Percentiles rank a stretch among this genome's conserved stretches.
Conservation (phyloP, 2,797 vertebrate species). For the Sebastolobus altivelis region DNA sequence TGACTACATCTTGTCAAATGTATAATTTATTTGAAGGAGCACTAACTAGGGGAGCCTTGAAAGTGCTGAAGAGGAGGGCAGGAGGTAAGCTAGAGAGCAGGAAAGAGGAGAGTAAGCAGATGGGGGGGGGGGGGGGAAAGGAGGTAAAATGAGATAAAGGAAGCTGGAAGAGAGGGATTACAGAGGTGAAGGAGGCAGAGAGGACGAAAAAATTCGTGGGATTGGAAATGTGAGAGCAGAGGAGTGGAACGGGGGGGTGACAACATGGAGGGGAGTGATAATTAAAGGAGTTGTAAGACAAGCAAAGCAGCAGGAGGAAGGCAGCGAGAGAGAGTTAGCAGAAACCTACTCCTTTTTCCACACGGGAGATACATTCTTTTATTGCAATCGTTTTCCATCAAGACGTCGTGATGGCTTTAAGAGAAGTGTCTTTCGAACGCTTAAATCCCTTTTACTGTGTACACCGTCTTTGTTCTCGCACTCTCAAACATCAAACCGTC, state of each 20-base stretch:
- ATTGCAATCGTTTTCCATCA: slow-evolving; percentile 21
- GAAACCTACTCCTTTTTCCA: slow-evolving; percentile 22
- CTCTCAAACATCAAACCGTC: slow-evolving; percentile 49
- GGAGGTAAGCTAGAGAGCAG: slow-evolving; percentile 56
- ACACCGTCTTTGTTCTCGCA: slow-evolving; percentile 51
- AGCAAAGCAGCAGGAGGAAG: slow-evolving; percentile 32
- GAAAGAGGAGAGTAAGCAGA: slow-evolving; percentile 46
- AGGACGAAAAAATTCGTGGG: slow-evolving; percentile 46
- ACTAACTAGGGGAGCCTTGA: slow-evolving; percentile 77
- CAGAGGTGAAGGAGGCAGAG: slow-evolving; percentile 61
- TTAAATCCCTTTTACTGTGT: slow-evolving; percentile 29
- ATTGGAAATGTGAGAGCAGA: slow-evolving; percentile 63
- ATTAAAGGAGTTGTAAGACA: slow-evolving; percentile 55
- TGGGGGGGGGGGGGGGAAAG: slow-evolving; percentile 6
- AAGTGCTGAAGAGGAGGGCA: slow-evolving; percentile 74
- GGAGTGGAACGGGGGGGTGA: slow-evolving; percentile 66
- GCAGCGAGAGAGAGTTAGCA: slow-evolving; percentile 1
- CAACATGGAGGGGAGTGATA: slow-evolving; percentile 49
- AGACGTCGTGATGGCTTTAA: slow-evolving; percentile 23
- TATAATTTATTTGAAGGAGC: slow-evolving; percentile 83
- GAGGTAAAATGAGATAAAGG: slow-evolving; percentile 61
- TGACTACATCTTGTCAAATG: slow-evolving; percentile 81
- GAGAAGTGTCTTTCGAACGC: slow-evolving; percentile 30
- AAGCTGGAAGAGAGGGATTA: slow-evolving; percentile 63
- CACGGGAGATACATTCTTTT: slow-evolving; percentile 17